Base-by-base conservation (phyloP, 1,140 invertebrate genomes). In the Bradynema listronoti region DNA sequence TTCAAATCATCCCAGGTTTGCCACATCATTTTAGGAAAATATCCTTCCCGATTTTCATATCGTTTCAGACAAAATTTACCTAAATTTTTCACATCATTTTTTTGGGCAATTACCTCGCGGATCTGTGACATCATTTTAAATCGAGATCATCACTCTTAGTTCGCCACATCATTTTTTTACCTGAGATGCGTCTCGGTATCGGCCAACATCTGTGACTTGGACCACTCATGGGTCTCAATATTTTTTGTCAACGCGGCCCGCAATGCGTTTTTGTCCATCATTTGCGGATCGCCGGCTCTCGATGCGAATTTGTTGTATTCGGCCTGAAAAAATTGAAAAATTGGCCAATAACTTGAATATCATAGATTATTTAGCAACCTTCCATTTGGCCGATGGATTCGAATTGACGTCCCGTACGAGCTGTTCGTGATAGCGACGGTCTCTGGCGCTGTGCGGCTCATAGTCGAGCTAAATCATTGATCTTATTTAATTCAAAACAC, bases 221-320 rank as follows among this genome's bases (percentile, higher is more conserved):
- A 50, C 33, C 50, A 55, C 19, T 55, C 52, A 11, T 55, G 52
- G 25, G 52, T 50, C 43, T 55, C 33, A 46, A 55, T 55, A 55
- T 62, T 61, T 41, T 67, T 45, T 14, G 59, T 61, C 16, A 29
- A n/a, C 11, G 22, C 62, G 9, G 45, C n/a, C 25, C 32, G 65
- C n/a, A 62, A 11, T 16, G 25, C 61, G n/a, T 62, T 63, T 59
- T 62, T 34, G 16, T 52, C 63, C 24, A 58, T 45, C 33, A 55
- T 50, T 55, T 43, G 52, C 24, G 52, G 33, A 19, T 43, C 33
- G 5, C 3, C 41, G 22, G 56, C 60, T 32, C 56, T 43, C 6
- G 63, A 67, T 16, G 63, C 63, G 34, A 69, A 65, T 47, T 62
- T 68, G 55, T 65, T 65, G 65, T 65, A 65, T 16, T 16, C 45